Percentiles rank a stretch among this genome's conserved stretches.
phyloP scores from a whole-genome alignment of 2,113 vertebrate genomes.

The Microcebus murinus region DNA sequence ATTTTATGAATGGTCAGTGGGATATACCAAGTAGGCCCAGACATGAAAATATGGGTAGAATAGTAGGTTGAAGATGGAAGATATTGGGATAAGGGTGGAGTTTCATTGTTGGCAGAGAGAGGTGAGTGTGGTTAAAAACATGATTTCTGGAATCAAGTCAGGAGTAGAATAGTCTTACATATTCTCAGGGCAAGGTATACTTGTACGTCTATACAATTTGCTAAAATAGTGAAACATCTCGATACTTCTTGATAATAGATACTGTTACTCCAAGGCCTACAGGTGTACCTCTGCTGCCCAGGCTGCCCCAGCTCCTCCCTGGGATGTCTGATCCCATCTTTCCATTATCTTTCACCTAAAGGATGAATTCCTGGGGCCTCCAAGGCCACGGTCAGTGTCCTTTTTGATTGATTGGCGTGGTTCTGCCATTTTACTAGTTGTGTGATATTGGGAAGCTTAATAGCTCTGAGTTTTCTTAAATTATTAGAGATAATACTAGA shows the following conservation, averaged over 20 bases:
- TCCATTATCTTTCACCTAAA: not conserved
- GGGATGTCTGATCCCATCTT: no score
- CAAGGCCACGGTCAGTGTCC: not conserved
- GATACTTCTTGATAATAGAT: not conserved
- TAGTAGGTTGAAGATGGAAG: not conserved
- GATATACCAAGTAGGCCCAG: not conserved
- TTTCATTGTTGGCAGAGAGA: not conserved
- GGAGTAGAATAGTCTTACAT: not conserved
- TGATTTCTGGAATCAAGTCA: not conserved
- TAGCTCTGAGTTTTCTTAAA: not conserved
- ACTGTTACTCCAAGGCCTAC: not conserved
- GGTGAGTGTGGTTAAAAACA: not conserved
- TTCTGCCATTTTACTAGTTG: not conserved
- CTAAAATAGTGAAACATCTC: not conserved
- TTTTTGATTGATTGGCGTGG: not conserved
- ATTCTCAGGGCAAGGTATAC: not conserved
- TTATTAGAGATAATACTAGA: not conserved
- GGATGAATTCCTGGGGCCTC: no score
- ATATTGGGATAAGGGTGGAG: not conserved
- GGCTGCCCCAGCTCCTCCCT: not conserved
- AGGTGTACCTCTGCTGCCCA: not conserved
- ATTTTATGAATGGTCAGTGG: not conserved
- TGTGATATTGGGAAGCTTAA: not conserved
- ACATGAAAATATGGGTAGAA: not conserved
- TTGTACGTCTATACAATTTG: not conserved